These are phyloP conservation scores for Ethmia dodecea DNA, from an alignment of 2,888 invertebrate species.

Conservation along the genomic window DNA sequence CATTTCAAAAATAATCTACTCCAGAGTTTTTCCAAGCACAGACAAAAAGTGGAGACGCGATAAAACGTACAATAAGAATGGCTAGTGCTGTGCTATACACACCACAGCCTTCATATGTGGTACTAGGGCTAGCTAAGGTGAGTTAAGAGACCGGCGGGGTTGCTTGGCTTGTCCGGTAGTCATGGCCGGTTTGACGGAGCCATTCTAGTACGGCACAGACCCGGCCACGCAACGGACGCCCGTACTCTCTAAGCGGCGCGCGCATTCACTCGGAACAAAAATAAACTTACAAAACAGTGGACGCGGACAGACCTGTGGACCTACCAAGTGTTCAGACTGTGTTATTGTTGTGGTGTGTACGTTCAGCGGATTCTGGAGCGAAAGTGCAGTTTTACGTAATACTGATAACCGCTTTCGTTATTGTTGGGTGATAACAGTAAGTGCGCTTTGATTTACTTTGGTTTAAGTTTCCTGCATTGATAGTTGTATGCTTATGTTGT, in stretches of 20 bases:
- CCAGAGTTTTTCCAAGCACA: conserved; percentile 43
- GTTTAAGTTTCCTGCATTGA: not conserved
- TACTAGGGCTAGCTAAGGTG: conserved; percentile 7
- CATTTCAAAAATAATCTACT: conserved; percentile 24
- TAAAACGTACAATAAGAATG: conserved; percentile 58
- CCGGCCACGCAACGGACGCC: conserved; percentile 58
- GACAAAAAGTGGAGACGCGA: conserved; percentile 53
- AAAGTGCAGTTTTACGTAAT: conserved; percentile 51
- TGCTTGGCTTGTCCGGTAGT: conserved; percentile 47
- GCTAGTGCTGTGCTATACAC: conserved; percentile 16
- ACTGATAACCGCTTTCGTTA: conserved; percentile 63
- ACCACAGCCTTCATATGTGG: conserved; percentile 13
- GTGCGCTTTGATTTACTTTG: conserved; percentile 39
- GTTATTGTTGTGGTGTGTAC: conserved; percentile 25
- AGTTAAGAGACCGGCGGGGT: conserved; percentile 22
- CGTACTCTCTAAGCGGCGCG: conserved; percentile 42
- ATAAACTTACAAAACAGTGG: conserved; percentile 36
- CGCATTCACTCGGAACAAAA: conserved; percentile 21
- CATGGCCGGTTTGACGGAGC: conserved; percentile 36
- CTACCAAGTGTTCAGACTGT: conserved; percentile 33
- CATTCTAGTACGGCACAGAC: conserved; percentile 63
- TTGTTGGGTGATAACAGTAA: conserved; percentile 70
- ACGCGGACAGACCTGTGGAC: too few species aligned
- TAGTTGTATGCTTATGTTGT: not conserved
- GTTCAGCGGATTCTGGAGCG: conserved; percentile 49